phyloP scores from a whole-genome alignment of 2,113 vertebrate species.

The Pseudopodoces humilis region DNA sequence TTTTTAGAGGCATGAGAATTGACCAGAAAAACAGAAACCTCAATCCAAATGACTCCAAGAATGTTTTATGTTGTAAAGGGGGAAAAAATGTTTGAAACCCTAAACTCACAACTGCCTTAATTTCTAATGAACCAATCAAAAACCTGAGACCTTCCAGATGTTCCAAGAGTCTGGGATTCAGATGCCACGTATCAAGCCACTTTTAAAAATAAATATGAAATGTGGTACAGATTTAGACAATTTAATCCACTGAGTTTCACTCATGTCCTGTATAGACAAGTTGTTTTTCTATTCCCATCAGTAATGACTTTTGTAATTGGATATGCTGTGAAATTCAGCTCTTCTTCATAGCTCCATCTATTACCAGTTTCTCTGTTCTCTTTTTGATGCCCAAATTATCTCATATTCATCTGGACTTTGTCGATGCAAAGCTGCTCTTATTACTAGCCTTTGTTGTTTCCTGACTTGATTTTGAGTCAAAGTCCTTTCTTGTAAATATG shows the following conservation, averaged over 20 bases:
- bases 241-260: constrained; percentile 2
- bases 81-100: background rate
- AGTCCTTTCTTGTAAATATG: constrained; percentile 36
- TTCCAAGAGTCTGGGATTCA: background rate
- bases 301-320: constrained; percentile 22
- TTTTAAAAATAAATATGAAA: constrained; percentile 18
- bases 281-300: background rate
- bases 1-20: background rate
- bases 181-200: background rate
- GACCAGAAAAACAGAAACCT: background rate
- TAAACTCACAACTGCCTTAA: background rate
- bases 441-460: constrained; percentile 45
- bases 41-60: background rate
- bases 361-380: constrained; percentile 10
- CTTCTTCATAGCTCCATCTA: constrained; percentile 20
- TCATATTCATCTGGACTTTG: constrained; percentile 56
- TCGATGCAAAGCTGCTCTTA: constrained; percentile 37
- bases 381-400: constrained; percentile 29
- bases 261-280: background rate
- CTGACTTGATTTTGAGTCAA: constrained; percentile 28
- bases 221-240: background rate
- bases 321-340: constrained; percentile 29
- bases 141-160: background rate
- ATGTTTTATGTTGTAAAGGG: background rate
- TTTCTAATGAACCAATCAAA: background rate